Evolutionary conservation across 92 coral and sea anemone genomes (phyloP).

Genomic region (Palythoa heliodiscus): DNA sequence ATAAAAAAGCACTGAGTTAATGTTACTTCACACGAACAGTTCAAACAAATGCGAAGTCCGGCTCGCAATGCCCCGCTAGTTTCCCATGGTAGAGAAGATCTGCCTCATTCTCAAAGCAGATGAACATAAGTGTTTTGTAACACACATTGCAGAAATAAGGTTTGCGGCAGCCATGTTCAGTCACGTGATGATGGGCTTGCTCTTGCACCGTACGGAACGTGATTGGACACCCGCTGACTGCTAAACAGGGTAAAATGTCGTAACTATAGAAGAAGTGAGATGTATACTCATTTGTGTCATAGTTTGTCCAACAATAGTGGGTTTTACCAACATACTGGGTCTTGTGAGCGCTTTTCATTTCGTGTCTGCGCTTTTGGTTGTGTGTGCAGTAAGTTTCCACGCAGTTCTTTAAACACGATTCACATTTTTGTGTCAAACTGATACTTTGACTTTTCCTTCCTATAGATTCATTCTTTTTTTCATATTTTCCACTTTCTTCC

Average conservation of each 20-base stretch:
- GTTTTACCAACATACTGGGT: conserved; percentile 80
- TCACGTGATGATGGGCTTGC: conserved; percentile 93
- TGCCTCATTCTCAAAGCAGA: conserved; percentile 79
- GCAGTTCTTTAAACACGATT: conserved; percentile 63
- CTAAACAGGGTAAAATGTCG: conserved; percentile 81
- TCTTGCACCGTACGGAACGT: conserved; percentile 77
- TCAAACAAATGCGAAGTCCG: conserved; percentile 81
- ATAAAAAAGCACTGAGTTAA: too few relatives aligned
- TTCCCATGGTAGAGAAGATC: conserved; percentile 83
- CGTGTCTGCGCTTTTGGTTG: conserved; percentile 58
- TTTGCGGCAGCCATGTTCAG: conserved; percentile 79
- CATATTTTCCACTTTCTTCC: conserved; percentile 36
- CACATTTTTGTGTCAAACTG: conserved; percentile 38
- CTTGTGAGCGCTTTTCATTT: conserved; percentile 72
- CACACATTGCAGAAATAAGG: conserved; percentile 88
- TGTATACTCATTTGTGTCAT: conserved; percentile 68
- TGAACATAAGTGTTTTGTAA: conserved; percentile 66
- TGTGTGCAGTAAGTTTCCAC: conserved; percentile 73
- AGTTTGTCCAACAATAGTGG: conserved; percentile 77
- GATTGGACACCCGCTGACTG: conserved; percentile 78
- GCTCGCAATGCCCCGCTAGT: conserved; percentile 83
- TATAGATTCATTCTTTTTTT: neutral
- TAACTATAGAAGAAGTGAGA: conserved; percentile 84
- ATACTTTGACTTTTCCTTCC: conserved; percentile 24
- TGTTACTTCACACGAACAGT: neutral